Evolutionary conservation across 2,797 vertebrate genomes (phyloP).

Genomic region (Etheostoma perlongum): DNA sequence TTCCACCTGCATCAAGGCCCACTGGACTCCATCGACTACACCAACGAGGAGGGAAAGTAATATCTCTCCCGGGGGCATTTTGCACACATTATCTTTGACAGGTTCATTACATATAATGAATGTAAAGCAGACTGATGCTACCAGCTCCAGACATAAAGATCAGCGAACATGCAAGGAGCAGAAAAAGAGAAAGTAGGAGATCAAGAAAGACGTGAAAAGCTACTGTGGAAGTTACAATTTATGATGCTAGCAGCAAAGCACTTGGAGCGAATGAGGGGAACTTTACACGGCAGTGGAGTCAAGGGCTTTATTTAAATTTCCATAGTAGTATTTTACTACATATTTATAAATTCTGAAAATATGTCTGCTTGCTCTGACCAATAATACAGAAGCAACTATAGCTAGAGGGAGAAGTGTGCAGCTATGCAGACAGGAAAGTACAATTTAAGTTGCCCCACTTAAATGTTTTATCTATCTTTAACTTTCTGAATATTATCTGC

Average conservation of each 20-base stretch:
- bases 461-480: constrained; percentile 40
- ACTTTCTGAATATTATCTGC: constrained; percentile 41
- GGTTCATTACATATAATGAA: constrained; percentile 90
- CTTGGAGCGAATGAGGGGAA: not conserved
- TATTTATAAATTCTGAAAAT: constrained; percentile 28
- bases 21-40: constrained; percentile 53
- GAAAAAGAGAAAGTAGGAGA: constrained; percentile 18
- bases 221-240: constrained; percentile 23
- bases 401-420: constrained; percentile 24
- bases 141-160: constrained; percentile 47
- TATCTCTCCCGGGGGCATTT: constrained; percentile 83
- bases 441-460: constrained; percentile 32
- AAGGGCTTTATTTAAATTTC: constrained; percentile 13
- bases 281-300: not conserved
- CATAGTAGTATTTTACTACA: constrained; percentile 9
- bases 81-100: constrained; percentile 86
- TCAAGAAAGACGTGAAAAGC: constrained; percentile 14
- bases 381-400: constrained; percentile 6
- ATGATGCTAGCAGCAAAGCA: constrained; percentile 17
- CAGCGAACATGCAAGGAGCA: constrained; percentile 35
- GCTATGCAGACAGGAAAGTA: constrained; percentile 43
- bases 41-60: constrained; percentile 81
- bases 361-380: constrained; percentile 3
- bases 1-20: constrained; percentile 40
- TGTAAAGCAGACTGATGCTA: constrained; percentile 75